These are phyloP conservation scores for Pseudomugil gertrudae DNA, from an alignment of 2,797 vertebrate genomes.

Conservation along the genomic window DNA sequence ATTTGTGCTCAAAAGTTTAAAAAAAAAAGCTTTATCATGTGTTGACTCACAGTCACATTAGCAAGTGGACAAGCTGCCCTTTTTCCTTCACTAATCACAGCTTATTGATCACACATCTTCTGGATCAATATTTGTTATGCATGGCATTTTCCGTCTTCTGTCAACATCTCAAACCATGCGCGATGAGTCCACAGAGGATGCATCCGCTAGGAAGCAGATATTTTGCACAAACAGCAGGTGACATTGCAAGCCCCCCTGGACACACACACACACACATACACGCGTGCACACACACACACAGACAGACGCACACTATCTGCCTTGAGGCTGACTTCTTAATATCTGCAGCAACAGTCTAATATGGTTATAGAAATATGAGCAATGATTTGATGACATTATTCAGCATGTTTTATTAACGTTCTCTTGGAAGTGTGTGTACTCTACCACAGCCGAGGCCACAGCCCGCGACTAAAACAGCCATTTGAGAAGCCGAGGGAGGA, in stretches of 20 bases:
- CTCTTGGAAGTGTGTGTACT: conserved; percentile 28
- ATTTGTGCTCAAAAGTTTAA: conserved; percentile 4
- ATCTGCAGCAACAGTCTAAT: conserved; percentile 59
- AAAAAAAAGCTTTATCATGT: conserved; percentile 35
- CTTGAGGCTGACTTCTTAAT: conserved; percentile 60
- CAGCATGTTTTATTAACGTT: conserved; percentile 61
- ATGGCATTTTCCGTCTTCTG: conserved; percentile 57
- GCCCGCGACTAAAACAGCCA: conserved; percentile 37
- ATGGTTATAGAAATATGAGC: conserved; percentile 60
- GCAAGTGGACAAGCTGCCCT: conserved; percentile 31
- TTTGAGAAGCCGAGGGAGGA: conserved; percentile 40
- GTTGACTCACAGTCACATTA: conserved; percentile 13
- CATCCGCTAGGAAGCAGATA: conserved; percentile 49
- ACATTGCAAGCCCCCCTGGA: conserved; percentile 57
- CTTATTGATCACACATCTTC: conserved; percentile 57
- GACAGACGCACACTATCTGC: too few species aligned
- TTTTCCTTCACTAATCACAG: conserved; percentile 61
- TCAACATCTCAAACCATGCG: conserved; percentile 49
- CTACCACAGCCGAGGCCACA: conserved; percentile 39
- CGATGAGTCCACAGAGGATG: conserved; percentile 49
- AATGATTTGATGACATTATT: conserved; percentile 60
- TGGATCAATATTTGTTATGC: conserved; percentile 71
- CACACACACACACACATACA: too few species aligned
- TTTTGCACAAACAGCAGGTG: conserved; percentile 65
- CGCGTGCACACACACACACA: too few species aligned